phyloP scores from a whole-genome alignment of 2,797 vertebrate genomes.

The Myripristis jacobus region DNA sequence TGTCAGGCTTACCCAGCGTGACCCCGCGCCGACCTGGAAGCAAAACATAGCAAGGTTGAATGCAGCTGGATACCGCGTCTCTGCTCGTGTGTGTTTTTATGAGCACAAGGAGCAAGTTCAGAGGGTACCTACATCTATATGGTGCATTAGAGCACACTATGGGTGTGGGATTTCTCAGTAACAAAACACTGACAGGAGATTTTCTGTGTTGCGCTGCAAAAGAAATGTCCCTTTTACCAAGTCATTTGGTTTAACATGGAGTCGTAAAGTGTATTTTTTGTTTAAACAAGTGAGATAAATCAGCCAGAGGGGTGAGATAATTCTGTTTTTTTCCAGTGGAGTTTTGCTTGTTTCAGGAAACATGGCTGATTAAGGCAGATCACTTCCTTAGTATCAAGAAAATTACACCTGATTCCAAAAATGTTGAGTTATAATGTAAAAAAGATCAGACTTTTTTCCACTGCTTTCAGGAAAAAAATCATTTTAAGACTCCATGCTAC shows the following conservation, averaged over 20 bases:
- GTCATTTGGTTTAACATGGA: conserved; percentile 2
- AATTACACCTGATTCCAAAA: too few species aligned
- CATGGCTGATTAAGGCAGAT: too few species aligned
- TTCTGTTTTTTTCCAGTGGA: too few species aligned
- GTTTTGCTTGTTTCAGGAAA: too few species aligned
- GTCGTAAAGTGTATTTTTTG: not conserved
- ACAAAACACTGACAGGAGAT: not conserved
- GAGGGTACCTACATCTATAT: conserved; percentile 33
- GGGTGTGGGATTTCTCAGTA: not conserved
- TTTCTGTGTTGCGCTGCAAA: conserved; percentile 11
- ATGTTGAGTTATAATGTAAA: too few species aligned
- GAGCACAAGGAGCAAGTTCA: conserved; percentile 38
- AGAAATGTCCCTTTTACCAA: too few species aligned
- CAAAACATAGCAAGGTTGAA: conserved; percentile 61
- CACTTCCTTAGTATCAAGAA: too few species aligned
- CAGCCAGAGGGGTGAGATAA: too few species aligned
- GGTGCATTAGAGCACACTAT: conserved; percentile 1
- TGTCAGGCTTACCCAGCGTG: conserved; percentile 94
- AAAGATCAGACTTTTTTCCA: too few species aligned
- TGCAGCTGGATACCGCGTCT: conserved; percentile 47
- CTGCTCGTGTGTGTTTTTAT: conserved; percentile 24
- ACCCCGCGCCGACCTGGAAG: conserved; percentile 93
- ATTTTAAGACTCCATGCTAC: too few species aligned
- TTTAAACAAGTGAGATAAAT: not conserved
- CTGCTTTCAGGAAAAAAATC: too few species aligned